Evolutionary conservation across 2,797 vertebrate species (phyloP).

Genomic region (Intellagama lesueurii): DNA sequence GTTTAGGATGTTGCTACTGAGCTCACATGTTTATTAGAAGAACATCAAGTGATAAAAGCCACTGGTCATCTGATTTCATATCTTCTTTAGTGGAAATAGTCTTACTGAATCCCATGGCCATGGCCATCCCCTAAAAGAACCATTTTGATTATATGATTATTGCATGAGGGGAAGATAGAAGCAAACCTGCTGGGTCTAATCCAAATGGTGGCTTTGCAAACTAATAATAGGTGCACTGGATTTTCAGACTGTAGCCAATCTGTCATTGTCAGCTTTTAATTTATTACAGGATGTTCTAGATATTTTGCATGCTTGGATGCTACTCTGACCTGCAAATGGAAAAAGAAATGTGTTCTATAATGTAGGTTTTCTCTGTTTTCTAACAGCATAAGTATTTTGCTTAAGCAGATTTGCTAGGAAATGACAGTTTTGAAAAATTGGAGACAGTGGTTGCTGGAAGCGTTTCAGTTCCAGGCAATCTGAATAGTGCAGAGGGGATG

Average conservation of each 20-base stretch:
- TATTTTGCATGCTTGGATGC: slow-evolving; percentile 56
- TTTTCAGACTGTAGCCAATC: slow-evolving; percentile 53
- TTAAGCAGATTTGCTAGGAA: slow-evolving; percentile 79
- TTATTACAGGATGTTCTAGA: slow-evolving; percentile 61
- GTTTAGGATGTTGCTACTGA: too few species aligned
- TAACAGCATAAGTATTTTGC: slow-evolving; percentile 77
- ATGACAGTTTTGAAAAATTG: slow-evolving; percentile 91
- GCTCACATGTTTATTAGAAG: slow-evolving; percentile 1
- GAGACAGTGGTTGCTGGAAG: slow-evolving; percentile 82
- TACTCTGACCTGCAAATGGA: slow-evolving; percentile 56
- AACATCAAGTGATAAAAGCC: slow-evolving; percentile 21
- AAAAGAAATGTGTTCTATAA: slow-evolving; percentile 55
- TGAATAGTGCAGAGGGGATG: slow-evolving; percentile 74
- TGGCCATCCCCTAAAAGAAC: slow-evolving; percentile 52
- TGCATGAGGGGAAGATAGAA: neutral
- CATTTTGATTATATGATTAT: slow-evolving; percentile 65
- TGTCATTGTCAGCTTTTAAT: slow-evolving; percentile 60
- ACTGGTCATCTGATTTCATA: slow-evolving; percentile 31
- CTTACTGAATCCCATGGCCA: slow-evolving; percentile 50
- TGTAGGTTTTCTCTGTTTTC: slow-evolving; percentile 74
- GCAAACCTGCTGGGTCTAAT: slow-evolving; percentile 40
- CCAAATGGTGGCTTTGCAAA: slow-evolving; percentile 58
- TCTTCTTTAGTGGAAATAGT: slow-evolving; percentile 33
- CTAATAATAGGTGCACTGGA: slow-evolving; percentile 37
- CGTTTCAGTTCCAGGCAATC: slow-evolving; percentile 79